These are phyloP conservation scores for Bombus impatiens DNA, from an alignment of 1,140 invertebrate genomes.

Conservation along the genomic window DNA sequence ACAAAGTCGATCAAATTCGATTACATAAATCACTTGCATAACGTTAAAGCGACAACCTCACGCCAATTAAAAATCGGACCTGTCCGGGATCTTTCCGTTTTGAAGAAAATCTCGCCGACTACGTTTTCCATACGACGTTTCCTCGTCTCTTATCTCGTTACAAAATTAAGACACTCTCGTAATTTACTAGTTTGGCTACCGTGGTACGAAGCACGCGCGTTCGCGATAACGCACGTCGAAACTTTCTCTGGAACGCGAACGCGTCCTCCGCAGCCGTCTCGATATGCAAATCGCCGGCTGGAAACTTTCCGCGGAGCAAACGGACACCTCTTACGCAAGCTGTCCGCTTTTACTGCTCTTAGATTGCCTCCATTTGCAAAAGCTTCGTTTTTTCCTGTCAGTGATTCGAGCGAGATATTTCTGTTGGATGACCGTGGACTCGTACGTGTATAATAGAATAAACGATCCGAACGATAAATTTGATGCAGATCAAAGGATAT, in stretches of 20 bases:
- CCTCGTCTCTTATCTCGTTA: not conserved
- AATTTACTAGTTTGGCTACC: not conserved
- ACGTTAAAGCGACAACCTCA: not conserved
- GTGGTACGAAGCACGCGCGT: not conserved
- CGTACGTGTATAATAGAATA: too few species aligned
- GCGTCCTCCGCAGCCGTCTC: not conserved
- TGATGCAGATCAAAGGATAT: too few species aligned
- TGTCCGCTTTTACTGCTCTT: not conserved
- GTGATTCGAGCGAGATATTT: not conserved
- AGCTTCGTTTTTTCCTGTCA: not conserved
- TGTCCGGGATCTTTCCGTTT: not conserved
- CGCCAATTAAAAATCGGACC: not conserved
- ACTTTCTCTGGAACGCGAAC: conserved; percentile 28
- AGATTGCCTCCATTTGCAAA: not conserved
- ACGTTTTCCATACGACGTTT: not conserved
- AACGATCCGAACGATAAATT: too few species aligned
- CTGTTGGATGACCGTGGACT: too few species aligned
- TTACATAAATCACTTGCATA: not conserved
- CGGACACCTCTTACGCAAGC: not conserved
- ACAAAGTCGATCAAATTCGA: not conserved
- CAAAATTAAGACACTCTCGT: conserved; percentile 10
- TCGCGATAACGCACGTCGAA: conserved; percentile 6
- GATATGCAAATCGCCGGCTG: conserved; percentile 7
- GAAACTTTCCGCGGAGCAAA: conserved; percentile 1
- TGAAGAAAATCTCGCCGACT: not conserved